Conservation (phyloP, 2,113 vertebrate species). For the Chionodraco myersi region DNA sequence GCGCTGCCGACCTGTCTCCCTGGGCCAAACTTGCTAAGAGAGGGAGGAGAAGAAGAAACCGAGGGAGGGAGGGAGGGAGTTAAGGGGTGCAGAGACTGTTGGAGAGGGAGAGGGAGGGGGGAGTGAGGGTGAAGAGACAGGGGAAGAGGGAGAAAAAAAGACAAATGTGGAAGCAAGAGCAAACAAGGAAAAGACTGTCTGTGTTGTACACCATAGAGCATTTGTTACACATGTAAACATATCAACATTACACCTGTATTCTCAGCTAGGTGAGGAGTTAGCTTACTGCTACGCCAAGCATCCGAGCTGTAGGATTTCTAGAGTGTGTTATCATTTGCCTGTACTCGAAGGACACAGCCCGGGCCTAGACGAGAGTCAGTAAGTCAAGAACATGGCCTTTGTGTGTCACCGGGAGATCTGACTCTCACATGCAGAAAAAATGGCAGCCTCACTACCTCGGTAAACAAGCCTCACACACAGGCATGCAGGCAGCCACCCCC, state of each 20-base stretch:
- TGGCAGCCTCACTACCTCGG: constrained; percentile 63
- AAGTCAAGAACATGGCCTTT: constrained; percentile 27
- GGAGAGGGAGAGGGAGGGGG: constrained; percentile 41
- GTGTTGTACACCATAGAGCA: constrained; percentile 23
- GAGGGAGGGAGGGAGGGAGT: constrained; percentile 41
- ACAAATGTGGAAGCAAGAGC: constrained; percentile 31
- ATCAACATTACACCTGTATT: constrained; percentile 34
- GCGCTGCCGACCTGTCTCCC: constrained; percentile 85
- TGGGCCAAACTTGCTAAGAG: constrained; percentile 81
- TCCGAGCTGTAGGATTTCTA: constrained; percentile 22
- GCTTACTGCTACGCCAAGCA: constrained; percentile 13
- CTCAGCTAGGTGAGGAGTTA: constrained; percentile 12
- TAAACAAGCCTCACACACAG: constrained; percentile 74
- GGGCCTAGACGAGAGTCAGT: constrained; percentile 54
- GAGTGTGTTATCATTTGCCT: constrained; percentile 58
- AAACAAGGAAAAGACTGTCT: constrained; percentile 27
- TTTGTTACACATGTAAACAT: constrained; percentile 6
- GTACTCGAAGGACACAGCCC: constrained; percentile 40
- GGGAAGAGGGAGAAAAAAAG: constrained; percentile 22
- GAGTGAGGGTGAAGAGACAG: constrained; percentile 19
- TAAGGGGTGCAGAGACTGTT: constrained; percentile 37
- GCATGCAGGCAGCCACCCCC: constrained; percentile 71
- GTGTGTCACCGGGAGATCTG: constrained; percentile 56
- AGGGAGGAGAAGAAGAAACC: constrained; percentile 59
- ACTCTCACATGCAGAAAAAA: constrained; percentile 49